These are phyloP conservation scores for Patella pellucida DNA, from an alignment of 2,888 invertebrate species.

Conservation along the genomic window DNA sequence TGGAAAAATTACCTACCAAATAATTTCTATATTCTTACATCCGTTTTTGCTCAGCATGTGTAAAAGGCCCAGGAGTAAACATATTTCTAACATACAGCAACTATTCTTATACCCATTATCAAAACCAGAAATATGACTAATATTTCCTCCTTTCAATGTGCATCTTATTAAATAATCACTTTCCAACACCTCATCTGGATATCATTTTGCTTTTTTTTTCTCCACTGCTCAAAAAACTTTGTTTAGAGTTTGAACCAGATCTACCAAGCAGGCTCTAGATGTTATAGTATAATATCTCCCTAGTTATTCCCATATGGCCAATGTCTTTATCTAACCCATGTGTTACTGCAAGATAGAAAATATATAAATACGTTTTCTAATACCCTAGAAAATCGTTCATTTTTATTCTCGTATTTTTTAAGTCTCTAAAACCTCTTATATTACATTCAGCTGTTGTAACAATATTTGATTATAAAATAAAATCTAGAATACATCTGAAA, in stretches of 20 bases:
- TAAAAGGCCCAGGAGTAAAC: background rate
- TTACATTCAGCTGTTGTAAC: too few species aligned
- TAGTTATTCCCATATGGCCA: constrained; percentile 7
- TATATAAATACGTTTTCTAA: too few species aligned
- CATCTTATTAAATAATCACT: constrained; percentile 4
- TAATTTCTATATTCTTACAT: background rate
- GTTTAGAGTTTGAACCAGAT: too few species aligned
- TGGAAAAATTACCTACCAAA: background rate
- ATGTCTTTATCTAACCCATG: background rate
- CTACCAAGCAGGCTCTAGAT: too few species aligned
- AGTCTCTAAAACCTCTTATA: too few species aligned
- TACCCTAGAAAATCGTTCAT: too few species aligned
- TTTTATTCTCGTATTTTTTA: too few species aligned
- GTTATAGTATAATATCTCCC: background rate
- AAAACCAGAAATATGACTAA: background rate
- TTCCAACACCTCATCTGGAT: background rate
- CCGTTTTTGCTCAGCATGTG: background rate
- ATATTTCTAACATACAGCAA: background rate
- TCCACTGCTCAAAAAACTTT: too few species aligned
- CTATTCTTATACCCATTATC: background rate
- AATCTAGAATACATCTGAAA: too few species aligned
- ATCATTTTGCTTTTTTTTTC: too few species aligned
- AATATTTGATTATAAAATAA: too few species aligned
- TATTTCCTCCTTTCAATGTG: background rate
- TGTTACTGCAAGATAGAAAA: background rate